Evolutionary conservation across 1,140 invertebrate species (phyloP).

Genomic region (Bombyx mandarina): DNA sequence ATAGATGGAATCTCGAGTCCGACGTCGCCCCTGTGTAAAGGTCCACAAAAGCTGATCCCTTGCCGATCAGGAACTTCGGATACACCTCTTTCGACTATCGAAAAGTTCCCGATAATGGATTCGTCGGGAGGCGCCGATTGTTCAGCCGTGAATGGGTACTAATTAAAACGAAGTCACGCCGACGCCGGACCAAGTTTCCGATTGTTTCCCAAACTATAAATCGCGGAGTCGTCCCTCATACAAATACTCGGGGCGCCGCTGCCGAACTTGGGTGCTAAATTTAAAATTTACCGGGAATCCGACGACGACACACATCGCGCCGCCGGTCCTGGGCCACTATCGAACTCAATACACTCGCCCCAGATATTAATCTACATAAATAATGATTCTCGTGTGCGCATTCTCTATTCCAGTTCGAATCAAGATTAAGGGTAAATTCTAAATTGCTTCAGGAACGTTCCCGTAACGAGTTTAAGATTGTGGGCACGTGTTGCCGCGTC

Average conservation of each 20-base stretch:
- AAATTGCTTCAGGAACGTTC: constrained; percentile 39
- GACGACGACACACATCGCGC: constrained; percentile 21
- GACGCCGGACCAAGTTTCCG: constrained; percentile 53
- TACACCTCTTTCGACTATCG: constrained; percentile 62
- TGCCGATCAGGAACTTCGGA: constrained; percentile 50
- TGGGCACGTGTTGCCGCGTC: constrained; percentile 35
- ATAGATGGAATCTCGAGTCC: background rate
- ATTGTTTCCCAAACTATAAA: constrained; percentile 64
- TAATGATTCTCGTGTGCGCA: constrained; percentile 15
- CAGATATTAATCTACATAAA: constrained; percentile 21
- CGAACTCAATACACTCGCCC: constrained; percentile 7
- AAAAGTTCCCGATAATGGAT: constrained; percentile 67
- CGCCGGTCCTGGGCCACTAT: constrained; percentile 11
- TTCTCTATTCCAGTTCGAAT: constrained; percentile 17
- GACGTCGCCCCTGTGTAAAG: constrained; percentile 9
- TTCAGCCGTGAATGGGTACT: constrained; percentile 65
- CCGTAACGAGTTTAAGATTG: constrained; percentile 57
- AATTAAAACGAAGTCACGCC: constrained; percentile 67
- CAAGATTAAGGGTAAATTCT: constrained; percentile 39
- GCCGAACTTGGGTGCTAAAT: constrained; percentile 56
- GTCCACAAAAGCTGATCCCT: constrained; percentile 37
- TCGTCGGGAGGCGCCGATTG: constrained; percentile 59
- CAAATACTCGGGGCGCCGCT: constrained; percentile 45
- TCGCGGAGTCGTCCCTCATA: constrained; percentile 49
- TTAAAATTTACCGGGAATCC: constrained; percentile 45